Conservation (phyloP, 2,113 vertebrate genomes). For the Cairina moschata region DNA sequence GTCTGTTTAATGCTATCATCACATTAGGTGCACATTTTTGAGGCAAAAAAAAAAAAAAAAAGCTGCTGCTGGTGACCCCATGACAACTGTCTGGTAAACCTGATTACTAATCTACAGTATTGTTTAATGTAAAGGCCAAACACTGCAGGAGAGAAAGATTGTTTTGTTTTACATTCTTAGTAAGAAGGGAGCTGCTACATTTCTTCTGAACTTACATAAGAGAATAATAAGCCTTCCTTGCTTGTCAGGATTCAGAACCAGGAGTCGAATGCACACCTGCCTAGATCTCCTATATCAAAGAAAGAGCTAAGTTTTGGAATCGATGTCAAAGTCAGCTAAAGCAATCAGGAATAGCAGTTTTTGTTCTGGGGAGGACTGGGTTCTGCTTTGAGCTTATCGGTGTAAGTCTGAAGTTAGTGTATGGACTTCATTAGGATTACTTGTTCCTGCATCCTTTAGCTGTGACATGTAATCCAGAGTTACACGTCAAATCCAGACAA, state of each 20-base stretch:
- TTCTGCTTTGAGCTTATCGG: background rate
- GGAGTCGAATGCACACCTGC: background rate
- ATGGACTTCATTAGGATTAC: background rate
- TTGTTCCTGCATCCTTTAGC: background rate
- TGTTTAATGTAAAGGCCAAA: slow-evolving; percentile 50
- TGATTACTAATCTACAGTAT: slow-evolving; percentile 6
- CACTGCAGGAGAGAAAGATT: slow-evolving; percentile 20
- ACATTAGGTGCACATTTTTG: background rate
- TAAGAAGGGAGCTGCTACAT: slow-evolving; percentile 6
- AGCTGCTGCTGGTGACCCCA: slow-evolving; percentile 4
- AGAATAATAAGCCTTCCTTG: slow-evolving; percentile 21
- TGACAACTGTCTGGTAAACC: slow-evolving; percentile 33
- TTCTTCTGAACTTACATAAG: background rate
- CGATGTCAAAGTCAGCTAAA: background rate
- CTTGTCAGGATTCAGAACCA: slow-evolving; percentile 16
- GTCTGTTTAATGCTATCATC: background rate
- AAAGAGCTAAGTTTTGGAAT: background rate
- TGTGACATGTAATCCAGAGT: background rate
- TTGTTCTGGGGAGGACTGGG: background rate
- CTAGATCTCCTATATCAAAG: slow-evolving; percentile 18
- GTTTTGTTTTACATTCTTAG: slow-evolving; percentile 27
- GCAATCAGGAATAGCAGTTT: slow-evolving; percentile 4
- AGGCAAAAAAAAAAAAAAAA: slow-evolving; percentile 54
- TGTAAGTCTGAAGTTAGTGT: background rate
- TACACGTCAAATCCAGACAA: background rate